Evolutionary conservation across 2,113 vertebrate genomes (phyloP).

Genomic region (Python bivittatus): DNA sequence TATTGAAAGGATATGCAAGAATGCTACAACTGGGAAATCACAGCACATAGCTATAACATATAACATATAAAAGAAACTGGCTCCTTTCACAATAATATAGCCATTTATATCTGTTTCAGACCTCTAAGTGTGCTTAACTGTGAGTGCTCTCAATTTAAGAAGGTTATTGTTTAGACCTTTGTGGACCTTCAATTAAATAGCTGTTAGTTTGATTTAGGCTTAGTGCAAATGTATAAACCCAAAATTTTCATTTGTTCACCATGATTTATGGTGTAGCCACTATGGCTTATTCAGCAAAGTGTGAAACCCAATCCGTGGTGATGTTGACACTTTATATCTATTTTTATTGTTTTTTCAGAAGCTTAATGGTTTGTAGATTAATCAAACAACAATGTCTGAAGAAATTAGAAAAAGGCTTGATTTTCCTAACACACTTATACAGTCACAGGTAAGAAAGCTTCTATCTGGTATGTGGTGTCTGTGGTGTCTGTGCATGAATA

Average conservation of each 20-base stretch:
- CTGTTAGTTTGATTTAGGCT: not conserved
- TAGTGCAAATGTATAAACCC: not conserved
- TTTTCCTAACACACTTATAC: slow-evolving; percentile 87
- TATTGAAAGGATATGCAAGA: not conserved
- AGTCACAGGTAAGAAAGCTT: slow-evolving; percentile 85
- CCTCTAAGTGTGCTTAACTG: not conserved
- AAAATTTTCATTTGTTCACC: not conserved
- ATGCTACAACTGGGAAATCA: not conserved
- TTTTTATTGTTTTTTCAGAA: slow-evolving; percentile 56
- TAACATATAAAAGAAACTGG: not conserved
- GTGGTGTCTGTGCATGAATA: not conserved
- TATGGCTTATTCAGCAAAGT: not conserved
- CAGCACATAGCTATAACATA: not conserved
- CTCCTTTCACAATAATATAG: not conserved
- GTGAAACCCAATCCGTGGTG: not conserved
- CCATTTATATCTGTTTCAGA: not conserved
- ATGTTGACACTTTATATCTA: slow-evolving; percentile 10
- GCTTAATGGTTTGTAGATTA: slow-evolving; percentile 35
- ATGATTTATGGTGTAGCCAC: not conserved
- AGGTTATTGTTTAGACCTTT: not conserved
- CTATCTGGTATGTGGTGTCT: slow-evolving; percentile 10
- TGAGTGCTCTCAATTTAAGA: not conserved
- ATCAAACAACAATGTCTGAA: slow-evolving; percentile 78
- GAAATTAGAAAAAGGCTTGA: slow-evolving; percentile 86
- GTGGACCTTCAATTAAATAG: too few species aligned